These are phyloP conservation scores for Apamea anceps DNA, from an alignment of 2,888 invertebrate species.

Conservation along the genomic window DNA sequence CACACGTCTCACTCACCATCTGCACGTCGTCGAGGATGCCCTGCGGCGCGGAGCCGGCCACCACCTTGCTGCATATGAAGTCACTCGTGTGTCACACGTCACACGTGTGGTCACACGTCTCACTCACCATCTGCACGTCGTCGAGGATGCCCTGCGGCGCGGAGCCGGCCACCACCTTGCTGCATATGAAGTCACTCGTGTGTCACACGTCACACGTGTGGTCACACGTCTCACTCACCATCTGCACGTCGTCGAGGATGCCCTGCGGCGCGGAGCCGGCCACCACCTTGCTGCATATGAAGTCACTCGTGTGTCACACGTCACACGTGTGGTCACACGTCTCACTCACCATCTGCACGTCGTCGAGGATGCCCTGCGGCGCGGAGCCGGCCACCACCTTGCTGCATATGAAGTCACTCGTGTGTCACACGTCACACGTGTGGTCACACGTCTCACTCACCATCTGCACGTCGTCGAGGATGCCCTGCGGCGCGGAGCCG, in stretches of 20 bases:
- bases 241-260: constrained; percentile 99
- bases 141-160: constrained; percentile 98
- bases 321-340: neutral
- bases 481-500: constrained; percentile 97
- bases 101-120: neutral
- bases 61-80: constrained; percentile 99
- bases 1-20: constrained; percentile 92
- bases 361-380: constrained; percentile 98
- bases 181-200: constrained; percentile 97
- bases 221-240: constrained; percentile 91
- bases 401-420: neutral
- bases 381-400: constrained; percentile 93
- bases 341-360: constrained; percentile 97
- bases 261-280: constrained; percentile 97
- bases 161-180: constrained; percentile 98
- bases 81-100: constrained; percentile 86
- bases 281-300: constrained; percentile 99
- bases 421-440: constrained; percentile 8
- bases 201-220: constrained; percentile 4
- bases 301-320: constrained; percentile 90
- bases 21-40: constrained; percentile 99
- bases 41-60: constrained; percentile 97
- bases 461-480: constrained; percentile 99
- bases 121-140: constrained; percentile 98
- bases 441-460: constrained; percentile 84